These are phyloP conservation scores for Acheta domesticus DNA, from an alignment of 2,888 invertebrate species.

Conservation along the genomic window DNA sequence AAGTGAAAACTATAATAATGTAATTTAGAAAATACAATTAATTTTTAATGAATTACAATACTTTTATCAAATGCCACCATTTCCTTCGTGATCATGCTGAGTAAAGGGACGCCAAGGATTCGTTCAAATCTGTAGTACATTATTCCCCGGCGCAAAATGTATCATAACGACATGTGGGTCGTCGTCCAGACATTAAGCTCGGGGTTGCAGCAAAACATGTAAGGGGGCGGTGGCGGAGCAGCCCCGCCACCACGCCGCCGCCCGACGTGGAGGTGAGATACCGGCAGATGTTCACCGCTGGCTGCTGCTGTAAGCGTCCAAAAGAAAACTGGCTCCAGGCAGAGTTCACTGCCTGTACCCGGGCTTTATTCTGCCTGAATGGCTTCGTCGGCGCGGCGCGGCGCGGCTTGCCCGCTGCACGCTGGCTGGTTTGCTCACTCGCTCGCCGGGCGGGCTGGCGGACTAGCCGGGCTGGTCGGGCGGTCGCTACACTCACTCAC, in stretches of 20 bases:
- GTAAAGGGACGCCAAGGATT: too few relatives aligned
- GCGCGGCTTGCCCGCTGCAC: not conserved
- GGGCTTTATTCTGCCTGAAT: constrained; percentile 10
- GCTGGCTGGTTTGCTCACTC: constrained; percentile 1
- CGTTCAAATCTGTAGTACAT: too few relatives aligned
- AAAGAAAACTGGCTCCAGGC: constrained; percentile 2
- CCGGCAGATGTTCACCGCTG: constrained; percentile 1
- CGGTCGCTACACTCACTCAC: constrained; percentile 4
- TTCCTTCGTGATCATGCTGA: too few relatives aligned
- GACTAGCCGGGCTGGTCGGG: not conserved
- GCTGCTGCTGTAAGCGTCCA: not conserved
- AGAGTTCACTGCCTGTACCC: not conserved
- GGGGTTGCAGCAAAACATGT: too few relatives aligned
- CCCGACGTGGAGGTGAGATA: not conserved
- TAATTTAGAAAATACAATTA: too few relatives aligned
- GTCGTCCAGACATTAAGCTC: too few relatives aligned
- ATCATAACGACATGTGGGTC: too few relatives aligned
- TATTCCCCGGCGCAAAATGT: too few relatives aligned
- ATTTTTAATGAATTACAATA: too few relatives aligned
- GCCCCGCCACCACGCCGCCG: not conserved
- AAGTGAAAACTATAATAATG: too few relatives aligned
- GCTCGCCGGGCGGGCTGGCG: not conserved
- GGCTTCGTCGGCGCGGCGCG: not conserved
- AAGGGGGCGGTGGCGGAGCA: not conserved
- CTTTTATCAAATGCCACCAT: too few relatives aligned